Conservation (phyloP, 2,113 vertebrate genomes). For the Miniopterus natalensis region DNA sequence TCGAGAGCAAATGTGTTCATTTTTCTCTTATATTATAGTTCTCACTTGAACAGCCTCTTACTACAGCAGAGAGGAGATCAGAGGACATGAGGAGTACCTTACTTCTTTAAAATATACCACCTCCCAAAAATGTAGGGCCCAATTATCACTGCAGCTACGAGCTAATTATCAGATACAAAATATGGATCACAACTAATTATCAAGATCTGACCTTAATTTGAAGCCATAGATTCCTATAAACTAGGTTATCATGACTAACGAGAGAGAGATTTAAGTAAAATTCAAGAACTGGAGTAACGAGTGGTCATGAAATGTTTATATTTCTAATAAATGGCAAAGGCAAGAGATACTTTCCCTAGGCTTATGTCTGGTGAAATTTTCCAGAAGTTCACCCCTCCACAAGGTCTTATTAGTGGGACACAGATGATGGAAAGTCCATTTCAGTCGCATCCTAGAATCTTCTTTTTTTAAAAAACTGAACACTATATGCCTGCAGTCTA, state of each 20-base stretch:
- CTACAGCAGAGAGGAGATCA: constrained; percentile 49
- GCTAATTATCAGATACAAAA: constrained; percentile 82
- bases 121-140: constrained; percentile 71
- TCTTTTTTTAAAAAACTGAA: neutral
- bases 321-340: constrained; percentile 47
- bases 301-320: neutral
- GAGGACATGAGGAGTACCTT: constrained; percentile 33
- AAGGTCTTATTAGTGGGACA: constrained; percentile 26
- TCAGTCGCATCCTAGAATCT: neutral
- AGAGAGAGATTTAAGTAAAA: constrained; percentile 23
- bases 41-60: constrained; percentile 73
- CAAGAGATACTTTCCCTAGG: constrained; percentile 37
- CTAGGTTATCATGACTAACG: constrained; percentile 63
- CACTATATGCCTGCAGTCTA: neutral
- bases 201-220: constrained; percentile 77
- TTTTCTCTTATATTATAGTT: constrained; percentile 63
- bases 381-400: neutral
- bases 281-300: neutral
- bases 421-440: constrained; percentile 11
- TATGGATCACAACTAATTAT: constrained; percentile 82
- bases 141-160: constrained; percentile 77
- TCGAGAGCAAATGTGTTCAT: constrained; percentile 77
- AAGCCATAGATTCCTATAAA: constrained; percentile 69
- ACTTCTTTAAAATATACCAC: constrained; percentile 68
- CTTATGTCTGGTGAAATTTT: constrained; percentile 33